Base-by-base conservation (phyloP, 2,888 invertebrate species). In the Rhingia rostrata region DNA sequence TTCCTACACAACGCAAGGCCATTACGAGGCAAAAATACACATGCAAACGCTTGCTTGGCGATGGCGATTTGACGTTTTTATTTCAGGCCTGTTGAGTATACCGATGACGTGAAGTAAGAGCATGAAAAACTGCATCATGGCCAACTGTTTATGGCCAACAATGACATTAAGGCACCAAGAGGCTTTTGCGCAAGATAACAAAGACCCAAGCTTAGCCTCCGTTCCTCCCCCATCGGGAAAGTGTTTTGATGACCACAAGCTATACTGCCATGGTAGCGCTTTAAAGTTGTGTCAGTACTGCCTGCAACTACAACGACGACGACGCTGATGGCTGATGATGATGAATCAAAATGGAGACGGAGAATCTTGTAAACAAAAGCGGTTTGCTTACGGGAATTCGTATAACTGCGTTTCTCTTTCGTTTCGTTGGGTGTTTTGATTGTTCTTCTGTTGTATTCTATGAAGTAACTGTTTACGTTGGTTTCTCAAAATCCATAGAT, bases 331-430 rank as follows among this genome's bases (percentile, higher is more conserved):
- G 43, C 41, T 41, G 9, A 10, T 10, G 6, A 41, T n/a, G 41
- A 45, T 49, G 49, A 41, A 41, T 41, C 30, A 10, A 22, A 7
- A 53, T 33, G 4, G 3, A 39, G 4, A 32, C 32, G n/a, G 43
- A 33, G 32, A 39, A 37, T 37, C 47, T 49, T 61, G 45, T 73
- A 64, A 73, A 73, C 73, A 73, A 73, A 73, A 9, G 30, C 10
- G n/a, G 35, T 47, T 67, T 73, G 63, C 64, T 73, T 73, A 56
- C 63, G 63, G 73, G 63, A 73, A 63, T 63, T 56, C 54, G 53
- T 54, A 47, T 63, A 54, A 64, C 45, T 22, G 63, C 22, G 54
- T 73, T 73, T 56, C 73, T 63, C 63, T 73, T 73, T 64, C 63
- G 22, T 64, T 64, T 73, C 47, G 10, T 22, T 60, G 51, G 63